Percentiles rank a stretch among this genome's conserved stretches.
phyloP scores from a whole-genome alignment of 2,888 invertebrate genomes.

The Arctia plantaginis region DNA sequence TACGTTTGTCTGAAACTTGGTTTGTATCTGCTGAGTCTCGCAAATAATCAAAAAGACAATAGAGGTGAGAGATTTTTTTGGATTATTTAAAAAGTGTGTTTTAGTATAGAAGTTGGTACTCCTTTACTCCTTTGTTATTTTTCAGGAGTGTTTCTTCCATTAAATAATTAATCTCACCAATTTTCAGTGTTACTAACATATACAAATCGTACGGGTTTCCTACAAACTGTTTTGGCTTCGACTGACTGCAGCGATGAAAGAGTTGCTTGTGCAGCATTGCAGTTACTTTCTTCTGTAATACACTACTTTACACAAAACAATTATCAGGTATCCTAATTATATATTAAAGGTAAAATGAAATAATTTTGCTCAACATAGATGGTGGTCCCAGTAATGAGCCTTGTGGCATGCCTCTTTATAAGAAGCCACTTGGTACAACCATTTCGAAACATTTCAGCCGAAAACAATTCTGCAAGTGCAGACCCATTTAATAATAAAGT shows the following conservation, averaged over 20 bases:
- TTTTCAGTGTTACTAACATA: constrained; percentile 70
- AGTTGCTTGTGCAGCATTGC: constrained; percentile 74
- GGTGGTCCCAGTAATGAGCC: not conserved
- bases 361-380: not conserved
- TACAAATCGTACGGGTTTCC: constrained; percentile 69
- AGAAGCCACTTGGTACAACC: not conserved
- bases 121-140: not conserved
- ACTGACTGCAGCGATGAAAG: constrained; percentile 65
- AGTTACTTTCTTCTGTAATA: constrained; percentile 71
- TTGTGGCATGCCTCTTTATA: not conserved
- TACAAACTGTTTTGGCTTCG: constrained; percentile 65
- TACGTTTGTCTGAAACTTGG: constrained; percentile 74
- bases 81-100: not conserved
- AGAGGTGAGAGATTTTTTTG: constrained; percentile 62
- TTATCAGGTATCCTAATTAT: constrained; percentile 63
- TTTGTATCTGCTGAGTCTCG: constrained; percentile 68
- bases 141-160: not conserved
- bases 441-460: constrained; percentile 61
- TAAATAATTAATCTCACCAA: not conserved
- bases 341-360: not conserved
- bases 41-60: constrained; percentile 70
- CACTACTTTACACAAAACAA: constrained; percentile 73
- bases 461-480: constrained; percentile 72
- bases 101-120: not conserved
- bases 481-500: constrained; percentile 68